Percentiles rank a stretch among this genome's conserved stretches.
phyloP scores from a whole-genome alignment of 2,113 vertebrate species.

The Phycodurus eques region DNA sequence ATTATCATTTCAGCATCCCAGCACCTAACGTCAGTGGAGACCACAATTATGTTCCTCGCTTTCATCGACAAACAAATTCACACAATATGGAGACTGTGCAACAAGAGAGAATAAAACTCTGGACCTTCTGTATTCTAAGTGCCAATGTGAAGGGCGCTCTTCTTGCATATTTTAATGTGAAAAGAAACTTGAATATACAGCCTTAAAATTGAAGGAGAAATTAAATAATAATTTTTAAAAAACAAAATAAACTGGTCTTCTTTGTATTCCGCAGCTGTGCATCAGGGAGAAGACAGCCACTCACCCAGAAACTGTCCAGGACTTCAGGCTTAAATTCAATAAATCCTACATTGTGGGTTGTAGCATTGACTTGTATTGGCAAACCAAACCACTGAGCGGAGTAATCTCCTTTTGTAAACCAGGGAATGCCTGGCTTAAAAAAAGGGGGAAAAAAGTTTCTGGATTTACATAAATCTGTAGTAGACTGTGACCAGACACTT shows the following conservation, averaged over 20 bases:
- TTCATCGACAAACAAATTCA: too few species aligned
- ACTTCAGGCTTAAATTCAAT: conserved; percentile 24
- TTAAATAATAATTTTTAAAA: not conserved
- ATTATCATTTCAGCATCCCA: too few species aligned
- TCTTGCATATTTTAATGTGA: too few species aligned
- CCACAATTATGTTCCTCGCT: too few species aligned
- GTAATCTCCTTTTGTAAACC: conserved; percentile 25
- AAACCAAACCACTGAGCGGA: conserved; percentile 24
- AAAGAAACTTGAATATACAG: not conserved
- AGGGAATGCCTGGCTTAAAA: not conserved
- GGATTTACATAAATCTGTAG: conserved; percentile 6
- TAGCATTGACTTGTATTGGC: conserved; percentile 29
- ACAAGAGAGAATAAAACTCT: too few species aligned
- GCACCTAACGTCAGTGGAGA: too few species aligned
- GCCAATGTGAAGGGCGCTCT: too few species aligned
- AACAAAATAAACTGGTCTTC: not conserved
- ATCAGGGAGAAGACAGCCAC: not conserved
- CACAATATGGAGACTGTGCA: too few species aligned
- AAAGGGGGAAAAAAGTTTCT: not conserved
- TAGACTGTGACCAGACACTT: conserved; percentile 4
- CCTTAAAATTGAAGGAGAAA: too few species aligned
- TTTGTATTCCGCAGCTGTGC: conserved; percentile 7
- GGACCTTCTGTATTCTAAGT: too few species aligned
- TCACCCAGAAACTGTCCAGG: conserved; percentile 9
- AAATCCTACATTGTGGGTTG: conserved; percentile 28